Conservation (phyloP, 2,113 vertebrate genomes). For the Indicator indicator region DNA sequence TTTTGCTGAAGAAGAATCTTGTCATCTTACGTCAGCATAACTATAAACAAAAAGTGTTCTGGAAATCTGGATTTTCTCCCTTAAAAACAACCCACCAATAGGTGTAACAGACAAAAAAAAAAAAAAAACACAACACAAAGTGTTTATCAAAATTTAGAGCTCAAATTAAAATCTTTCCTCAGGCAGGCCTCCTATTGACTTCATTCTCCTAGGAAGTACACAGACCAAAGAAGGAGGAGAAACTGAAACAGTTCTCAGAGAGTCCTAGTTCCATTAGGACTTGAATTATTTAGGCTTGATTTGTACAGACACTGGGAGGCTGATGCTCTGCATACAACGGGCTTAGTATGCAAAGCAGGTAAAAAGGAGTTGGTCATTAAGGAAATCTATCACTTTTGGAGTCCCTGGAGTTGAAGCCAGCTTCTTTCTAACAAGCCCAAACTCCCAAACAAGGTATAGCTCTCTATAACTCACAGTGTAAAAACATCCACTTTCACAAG, state of each 20-base stretch:
- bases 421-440: background rate
- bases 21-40: background rate
- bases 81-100: background rate
- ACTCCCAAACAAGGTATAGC: background rate
- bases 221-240: background rate
- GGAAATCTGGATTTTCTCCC: background rate
- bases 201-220: background rate
- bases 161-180: background rate
- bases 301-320: background rate
- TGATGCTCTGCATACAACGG: background rate
- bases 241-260: background rate
- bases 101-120: background rate
- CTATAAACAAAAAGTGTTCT: background rate
- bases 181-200: background rate
- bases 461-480: background rate
- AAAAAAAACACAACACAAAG: background rate
- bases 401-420: background rate
- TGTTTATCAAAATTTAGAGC: background rate
- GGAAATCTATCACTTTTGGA: background rate
- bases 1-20: background rate
- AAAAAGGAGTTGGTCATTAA: background rate
- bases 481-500: background rate
- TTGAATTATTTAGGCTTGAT: background rate
- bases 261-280: background rate
- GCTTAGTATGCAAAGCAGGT: background rate